Conservation (phyloP, 2,113 vertebrate species). For the Mus spicilegus region DNA sequence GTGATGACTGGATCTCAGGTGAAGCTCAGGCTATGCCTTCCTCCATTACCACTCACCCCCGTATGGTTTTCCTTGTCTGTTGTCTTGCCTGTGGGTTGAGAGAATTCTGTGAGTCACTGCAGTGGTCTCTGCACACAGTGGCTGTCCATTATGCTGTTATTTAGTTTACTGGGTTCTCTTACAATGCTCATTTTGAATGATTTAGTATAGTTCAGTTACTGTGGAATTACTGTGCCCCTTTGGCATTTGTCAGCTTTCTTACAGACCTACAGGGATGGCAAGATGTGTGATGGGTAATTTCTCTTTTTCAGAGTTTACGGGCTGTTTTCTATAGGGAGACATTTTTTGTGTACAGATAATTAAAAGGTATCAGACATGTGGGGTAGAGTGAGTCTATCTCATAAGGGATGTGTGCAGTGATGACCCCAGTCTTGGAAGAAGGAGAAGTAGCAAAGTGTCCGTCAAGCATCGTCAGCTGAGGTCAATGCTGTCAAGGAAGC, state of each 20-base stretch:
- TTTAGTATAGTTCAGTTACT: neutral
- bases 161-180: neutral
- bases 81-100: no score
- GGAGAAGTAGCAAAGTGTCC: neutral
- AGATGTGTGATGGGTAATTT: neutral
- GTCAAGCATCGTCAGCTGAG: neutral
- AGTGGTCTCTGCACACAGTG: no score
- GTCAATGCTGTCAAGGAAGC: neutral
- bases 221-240: neutral
- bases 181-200: neutral
- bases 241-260: neutral
- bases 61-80: no score
- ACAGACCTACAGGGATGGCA: neutral
- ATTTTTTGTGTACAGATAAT: neutral
- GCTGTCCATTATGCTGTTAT: neutral
- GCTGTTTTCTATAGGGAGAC: neutral
- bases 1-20: neutral
- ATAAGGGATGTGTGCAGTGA: neutral
- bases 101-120: no score
- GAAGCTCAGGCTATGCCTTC: no score
- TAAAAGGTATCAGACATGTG: neutral
- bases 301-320: neutral
- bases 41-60: no score
- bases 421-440: neutral
- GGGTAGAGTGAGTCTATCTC: no score